Evolutionary conservation across 2,888 invertebrate species (phyloP), one percentile per base, ranked within the genome.

Genomic region (Meloe dianella): DNA sequence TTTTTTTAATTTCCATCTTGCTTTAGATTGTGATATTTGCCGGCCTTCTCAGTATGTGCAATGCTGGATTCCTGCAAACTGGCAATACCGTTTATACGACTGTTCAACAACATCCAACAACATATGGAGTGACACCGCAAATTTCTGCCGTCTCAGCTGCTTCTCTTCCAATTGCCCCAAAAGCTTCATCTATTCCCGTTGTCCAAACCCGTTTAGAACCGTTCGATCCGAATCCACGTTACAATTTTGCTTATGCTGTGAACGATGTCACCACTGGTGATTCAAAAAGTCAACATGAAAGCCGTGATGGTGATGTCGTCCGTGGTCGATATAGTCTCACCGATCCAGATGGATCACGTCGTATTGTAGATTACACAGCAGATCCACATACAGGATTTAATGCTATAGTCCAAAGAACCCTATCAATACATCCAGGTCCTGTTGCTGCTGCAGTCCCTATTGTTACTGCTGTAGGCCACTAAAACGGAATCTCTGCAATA

Each of bases 191-290:
- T 38, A 75, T 79, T 2, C 76, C 78, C 17, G 67, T 79, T 17
- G 76, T 80, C 1, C 79, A 77, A 29, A 74, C 76, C 12, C 71
- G 78, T 41, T 75, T 81, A 9, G 83, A 83, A 69, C 81, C 82
- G 1, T 81, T 76, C 73, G 83, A 83, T 69, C 81, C 81, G 22
- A 74, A 81, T 65, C 83, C 83, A 5, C 78, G 80, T 20, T 83
- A 83, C 75, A 80, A 75, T 30, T 83, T 77, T 67, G 80, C 81
- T 8, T 83, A 83, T 73, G 77, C 82, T 30, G 82, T 83, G 12
- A 81, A 83, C 72, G 83, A 83, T 70, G 78, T 76, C 27, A 76
- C 78, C 51, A 83, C 83, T 22, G 83, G 83, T 1, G 83, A 83
- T 70, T 80, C 80, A 27, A 83, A 83, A 65, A 82, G 80, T 67